Conservation (phyloP, 2,797 vertebrate species). For the Varecia variegata region DNA sequence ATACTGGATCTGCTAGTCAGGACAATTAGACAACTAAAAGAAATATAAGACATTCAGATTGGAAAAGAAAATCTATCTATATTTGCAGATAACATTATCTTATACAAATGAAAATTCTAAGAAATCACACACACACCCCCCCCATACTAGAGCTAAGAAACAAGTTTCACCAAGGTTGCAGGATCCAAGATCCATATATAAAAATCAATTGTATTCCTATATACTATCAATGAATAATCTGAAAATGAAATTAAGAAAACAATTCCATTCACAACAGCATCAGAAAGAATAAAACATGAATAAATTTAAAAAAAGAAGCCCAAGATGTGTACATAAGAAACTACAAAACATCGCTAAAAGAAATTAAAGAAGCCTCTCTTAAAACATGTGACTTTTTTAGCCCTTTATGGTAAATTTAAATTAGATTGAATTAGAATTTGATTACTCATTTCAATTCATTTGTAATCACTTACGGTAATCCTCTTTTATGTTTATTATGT, state of each 20-base stretch:
- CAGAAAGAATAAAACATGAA: background rate
- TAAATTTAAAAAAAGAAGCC: background rate
- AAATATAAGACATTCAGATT: background rate
- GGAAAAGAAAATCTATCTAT: too few relatives aligned
- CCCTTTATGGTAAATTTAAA: constrained; percentile 81
- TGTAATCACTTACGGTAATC: constrained; percentile 38
- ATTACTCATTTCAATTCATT: constrained; percentile 40
- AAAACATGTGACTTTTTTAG: constrained; percentile 85
- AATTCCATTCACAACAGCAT: background rate
- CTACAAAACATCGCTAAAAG: too few relatives aligned
- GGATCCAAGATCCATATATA: background rate
- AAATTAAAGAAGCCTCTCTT: constrained; percentile 82
- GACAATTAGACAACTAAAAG: background rate
- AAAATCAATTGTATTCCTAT: background rate
- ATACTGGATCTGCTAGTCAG: background rate
- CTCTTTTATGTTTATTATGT: constrained; percentile 39
- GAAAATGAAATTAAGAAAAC: background rate
- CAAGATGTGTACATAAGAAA: background rate
- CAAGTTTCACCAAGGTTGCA: background rate
- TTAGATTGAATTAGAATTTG: constrained; percentile 24
- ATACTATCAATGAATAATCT: background rate
- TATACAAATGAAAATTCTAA: background rate
- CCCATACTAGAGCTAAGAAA: background rate
- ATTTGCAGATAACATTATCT: background rate
- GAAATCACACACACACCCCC: background rate